phyloP scores from a whole-genome alignment of 2,113 vertebrate species.

The Martes martes region DNA sequence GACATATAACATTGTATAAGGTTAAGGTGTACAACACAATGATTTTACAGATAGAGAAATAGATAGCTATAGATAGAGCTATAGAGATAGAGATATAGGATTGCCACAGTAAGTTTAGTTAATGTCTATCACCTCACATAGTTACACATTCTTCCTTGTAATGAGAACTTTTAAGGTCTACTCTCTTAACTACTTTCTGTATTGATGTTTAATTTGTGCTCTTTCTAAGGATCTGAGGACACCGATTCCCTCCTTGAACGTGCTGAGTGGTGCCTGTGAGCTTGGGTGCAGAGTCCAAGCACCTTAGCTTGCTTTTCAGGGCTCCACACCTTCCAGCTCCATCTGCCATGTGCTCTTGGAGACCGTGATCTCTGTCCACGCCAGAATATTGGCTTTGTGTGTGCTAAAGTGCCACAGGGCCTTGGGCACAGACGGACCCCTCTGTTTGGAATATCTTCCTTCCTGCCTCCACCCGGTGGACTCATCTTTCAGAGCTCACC shows the following conservation, averaged over 20 bases:
- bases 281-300: background rate
- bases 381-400: background rate
- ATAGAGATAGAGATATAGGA: background rate
- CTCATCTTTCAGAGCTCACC: background rate
- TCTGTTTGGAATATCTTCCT: background rate
- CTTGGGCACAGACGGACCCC: background rate
- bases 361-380: background rate
- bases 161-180: background rate
- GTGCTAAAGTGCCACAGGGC: background rate
- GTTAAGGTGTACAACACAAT: background rate
- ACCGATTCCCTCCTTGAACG: background rate
- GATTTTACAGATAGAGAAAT: background rate
- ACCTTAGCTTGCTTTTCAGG: background rate
- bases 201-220: background rate
- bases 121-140: background rate
- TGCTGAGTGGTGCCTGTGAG: background rate
- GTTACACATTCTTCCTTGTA: background rate
- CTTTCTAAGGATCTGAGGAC: background rate
- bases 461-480: background rate
- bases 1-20: background rate
- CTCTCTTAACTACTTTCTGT: background rate
- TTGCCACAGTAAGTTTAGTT: background rate
- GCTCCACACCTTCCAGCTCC: background rate
- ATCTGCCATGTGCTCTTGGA: background rate
- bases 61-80: background rate